Evolutionary conservation across 1,140 invertebrate species (phyloP).

Genomic region (Brachionus paranguensis): DNA sequence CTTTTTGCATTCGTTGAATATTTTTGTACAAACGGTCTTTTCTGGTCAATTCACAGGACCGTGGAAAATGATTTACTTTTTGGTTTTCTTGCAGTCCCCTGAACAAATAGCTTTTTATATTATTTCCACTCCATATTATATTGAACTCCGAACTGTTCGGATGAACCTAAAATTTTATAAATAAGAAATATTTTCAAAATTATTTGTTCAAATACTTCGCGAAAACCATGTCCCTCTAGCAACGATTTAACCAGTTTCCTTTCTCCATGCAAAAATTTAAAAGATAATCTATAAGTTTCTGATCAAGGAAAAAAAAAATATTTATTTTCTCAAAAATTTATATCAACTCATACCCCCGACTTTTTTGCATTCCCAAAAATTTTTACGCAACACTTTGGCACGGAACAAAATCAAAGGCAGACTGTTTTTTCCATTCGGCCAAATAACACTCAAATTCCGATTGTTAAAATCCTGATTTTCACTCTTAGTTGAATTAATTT

Average conservation of each 20-base stretch:
- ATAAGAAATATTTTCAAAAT: conserved; percentile 9
- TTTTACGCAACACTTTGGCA: conserved; percentile 47
- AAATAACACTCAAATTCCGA: conserved; percentile 41
- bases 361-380: conserved; percentile 46
- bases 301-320: conserved; percentile 37
- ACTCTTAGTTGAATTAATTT: neutral
- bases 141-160: conserved; percentile 69
- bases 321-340: neutral
- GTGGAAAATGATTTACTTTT: conserved; percentile 86
- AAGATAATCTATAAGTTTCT: conserved; percentile 54
- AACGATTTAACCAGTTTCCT: conserved; percentile 52
- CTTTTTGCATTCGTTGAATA: conserved; percentile 71
- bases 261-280: conserved; percentile 53
- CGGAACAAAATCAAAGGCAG: conserved; percentile 51
- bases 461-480: neutral
- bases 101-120: conserved; percentile 79
- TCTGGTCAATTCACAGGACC: conserved; percentile 65
- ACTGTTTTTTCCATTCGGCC: conserved; percentile 52
- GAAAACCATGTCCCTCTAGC: conserved; percentile 51
- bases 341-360: conserved; percentile 48
- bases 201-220: conserved; percentile 47
- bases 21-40: conserved; percentile 58
- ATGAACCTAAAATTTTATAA: conserved; percentile 46
- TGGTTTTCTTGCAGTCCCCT: conserved; percentile 73
- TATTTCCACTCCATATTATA: conserved; percentile 79